These are phyloP conservation scores for Notiomystis cincta DNA, from an alignment of 2,113 vertebrate genomes.

Conservation along the genomic window DNA sequence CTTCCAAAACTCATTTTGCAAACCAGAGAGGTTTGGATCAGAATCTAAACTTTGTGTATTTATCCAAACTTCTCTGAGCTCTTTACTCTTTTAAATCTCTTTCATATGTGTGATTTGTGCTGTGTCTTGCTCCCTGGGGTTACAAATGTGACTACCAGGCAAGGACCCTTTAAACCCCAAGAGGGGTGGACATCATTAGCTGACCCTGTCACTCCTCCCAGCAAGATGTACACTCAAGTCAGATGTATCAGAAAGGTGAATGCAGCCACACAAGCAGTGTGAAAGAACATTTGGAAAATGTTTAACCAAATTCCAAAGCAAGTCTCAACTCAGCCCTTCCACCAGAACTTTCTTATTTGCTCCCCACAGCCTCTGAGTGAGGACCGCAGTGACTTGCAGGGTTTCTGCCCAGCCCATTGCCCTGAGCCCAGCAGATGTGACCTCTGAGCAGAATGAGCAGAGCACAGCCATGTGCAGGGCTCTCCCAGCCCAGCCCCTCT, in stretches of 20 bases:
- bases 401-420: not conserved
- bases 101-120: constrained; percentile 55
- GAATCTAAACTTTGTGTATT: constrained; percentile 33
- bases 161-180: not conserved
- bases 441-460: not conserved
- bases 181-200: not conserved
- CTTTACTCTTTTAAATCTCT: constrained; percentile 51
- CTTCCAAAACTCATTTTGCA: constrained; percentile 49
- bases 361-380: not conserved
- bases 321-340: not conserved
- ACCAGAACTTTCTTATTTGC: not conserved
- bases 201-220: not conserved
- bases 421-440: not conserved
- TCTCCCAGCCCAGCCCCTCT: not conserved
- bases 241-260: not conserved
- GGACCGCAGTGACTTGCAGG: not conserved
- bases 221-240: not conserved
- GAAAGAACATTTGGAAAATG: not conserved
- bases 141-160: not conserved
- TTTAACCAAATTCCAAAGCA: not conserved
- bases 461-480: not conserved
- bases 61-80: constrained; percentile 41
- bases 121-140: not conserved
- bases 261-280: not conserved
- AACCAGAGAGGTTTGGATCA: constrained; percentile 61